Percentiles rank a stretch among this genome's conserved stretches.
Conservation (phyloP, 2,888 invertebrate species). For the Tillus elongatus region DNA sequence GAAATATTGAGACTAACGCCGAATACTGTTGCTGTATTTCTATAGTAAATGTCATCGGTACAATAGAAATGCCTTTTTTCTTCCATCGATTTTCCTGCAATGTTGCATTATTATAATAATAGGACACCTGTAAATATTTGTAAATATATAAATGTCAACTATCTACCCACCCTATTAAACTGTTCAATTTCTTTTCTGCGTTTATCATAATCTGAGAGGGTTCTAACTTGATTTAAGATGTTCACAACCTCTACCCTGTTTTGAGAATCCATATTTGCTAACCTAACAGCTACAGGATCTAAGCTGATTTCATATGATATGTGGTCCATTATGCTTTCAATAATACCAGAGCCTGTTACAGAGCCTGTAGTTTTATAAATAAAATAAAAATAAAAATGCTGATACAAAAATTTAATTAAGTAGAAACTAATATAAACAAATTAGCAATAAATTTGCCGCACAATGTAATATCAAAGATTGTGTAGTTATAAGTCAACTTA, state of each 20-base stretch:
- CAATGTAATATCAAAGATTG: too few species aligned
- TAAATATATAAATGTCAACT: too few species aligned
- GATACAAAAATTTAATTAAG: not conserved
- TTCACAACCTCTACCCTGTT: not conserved
- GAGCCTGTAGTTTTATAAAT: slow-evolving; percentile 43
- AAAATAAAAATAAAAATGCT: not conserved
- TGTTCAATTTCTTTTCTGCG: slow-evolving; percentile 46
- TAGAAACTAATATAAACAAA: not conserved
- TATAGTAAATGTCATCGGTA: slow-evolving; percentile 60
- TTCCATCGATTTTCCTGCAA: slow-evolving; percentile 66
- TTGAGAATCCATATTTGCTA: slow-evolving; percentile 23
- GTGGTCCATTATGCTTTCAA: slow-evolving; percentile 59
- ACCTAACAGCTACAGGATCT: slow-evolving; percentile 51
- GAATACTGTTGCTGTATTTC: slow-evolving; percentile 46
- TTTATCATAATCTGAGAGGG: slow-evolving; percentile 45
- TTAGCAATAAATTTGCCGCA: too few species aligned
- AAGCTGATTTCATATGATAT: slow-evolving; percentile 47
- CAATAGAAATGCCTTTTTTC: slow-evolving; percentile 63
- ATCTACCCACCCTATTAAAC: slow-evolving; percentile 48
- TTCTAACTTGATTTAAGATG: not conserved
- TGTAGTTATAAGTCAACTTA: too few species aligned
- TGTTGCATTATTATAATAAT: not conserved
- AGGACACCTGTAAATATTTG: too few species aligned
- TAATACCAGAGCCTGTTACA: slow-evolving; percentile 53
- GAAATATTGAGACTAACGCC: slow-evolving; percentile 59